Evolutionary conservation across 1,140 invertebrate genomes (phyloP), one percentile per base, ranked within the genome.

Genomic region (Hylyphantes graminicola): DNA sequence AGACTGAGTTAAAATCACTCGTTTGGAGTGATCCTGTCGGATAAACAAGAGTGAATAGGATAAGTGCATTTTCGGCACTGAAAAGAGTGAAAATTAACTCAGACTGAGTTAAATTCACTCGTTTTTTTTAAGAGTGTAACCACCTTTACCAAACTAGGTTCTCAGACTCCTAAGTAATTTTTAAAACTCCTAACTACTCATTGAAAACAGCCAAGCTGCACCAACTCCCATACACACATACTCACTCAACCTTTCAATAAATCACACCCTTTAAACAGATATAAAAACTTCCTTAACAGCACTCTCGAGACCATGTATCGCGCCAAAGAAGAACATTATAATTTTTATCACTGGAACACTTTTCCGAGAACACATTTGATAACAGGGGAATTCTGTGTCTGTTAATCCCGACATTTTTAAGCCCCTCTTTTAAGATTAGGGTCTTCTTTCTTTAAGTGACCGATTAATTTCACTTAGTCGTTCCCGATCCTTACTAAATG

Each of bases 381-480:
- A 70, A 70, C 48, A 12, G 11, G 10, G 13, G 5, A 17, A 10
- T 57, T 21, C n/a, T 35, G 35, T 35, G 35, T 35, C 35, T 35
- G 35, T 35, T 35, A 35, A 35, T 57, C 54, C 35, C 6, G 11
- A 8, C 21, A 21, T 11, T 55, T 59, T 57, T 50, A 57, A 35
- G 51, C 17, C n/a, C 54, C 53, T 11, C 11, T 9, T 74, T 74
- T 57, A 15, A 13, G 13, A 0, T 59, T 59, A 17, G 15, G 21
- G 9, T 15, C 13, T 64, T 50, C n/a, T 50, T 11, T 21, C 59
- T 12, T 19, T 76, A 53, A 76, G 21, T 63, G 54, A 54, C 77
- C 64, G 57, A 80, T 80, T 80, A 80, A 80, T 80, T 80, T 80
- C 77, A 80, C 77, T 80, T 80, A 80, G 63, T 80, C 77, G 19